Conservation (phyloP, 2,113 vertebrate genomes). For the Tautogolabrus adspersus region DNA sequence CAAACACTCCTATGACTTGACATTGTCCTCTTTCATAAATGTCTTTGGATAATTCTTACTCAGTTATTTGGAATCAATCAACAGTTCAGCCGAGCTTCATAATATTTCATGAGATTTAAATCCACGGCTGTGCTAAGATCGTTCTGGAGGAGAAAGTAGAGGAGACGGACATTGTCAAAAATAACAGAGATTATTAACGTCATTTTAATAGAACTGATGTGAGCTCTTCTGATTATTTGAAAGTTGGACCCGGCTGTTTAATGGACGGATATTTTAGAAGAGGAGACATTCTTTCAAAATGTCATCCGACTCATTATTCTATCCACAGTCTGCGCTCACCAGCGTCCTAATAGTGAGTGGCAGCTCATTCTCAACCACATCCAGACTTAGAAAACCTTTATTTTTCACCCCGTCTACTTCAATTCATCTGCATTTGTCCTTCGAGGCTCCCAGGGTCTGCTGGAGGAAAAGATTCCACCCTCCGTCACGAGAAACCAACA, state of each 20-base stretch:
- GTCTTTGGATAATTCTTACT: too few species aligned
- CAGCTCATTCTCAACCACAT: slow-evolving; percentile 43
- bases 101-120: not conserved
- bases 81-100: too few species aligned
- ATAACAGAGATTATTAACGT: slow-evolving; percentile 7
- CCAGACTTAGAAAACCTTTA: slow-evolving; percentile 1
- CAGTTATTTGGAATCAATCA: too few species aligned
- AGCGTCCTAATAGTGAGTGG: slow-evolving; percentile 34
- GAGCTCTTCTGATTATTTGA: slow-evolving; percentile 29
- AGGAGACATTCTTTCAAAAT: slow-evolving; percentile 53
- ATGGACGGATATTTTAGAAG: slow-evolving; percentile 38
- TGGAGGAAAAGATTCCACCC: not conserved
- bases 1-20: too few species aligned
- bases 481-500: not conserved
- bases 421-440: not conserved
- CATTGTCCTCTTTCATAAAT: too few species aligned
- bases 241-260: slow-evolving; percentile 16
- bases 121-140: not conserved
- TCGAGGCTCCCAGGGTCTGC: not conserved
- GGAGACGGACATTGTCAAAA: not conserved
- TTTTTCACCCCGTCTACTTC: not conserved
- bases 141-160: not conserved
- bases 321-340: slow-evolving; percentile 22
- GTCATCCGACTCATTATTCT: slow-evolving; percentile 52
- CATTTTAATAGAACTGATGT: slow-evolving; percentile 2